Evolutionary conservation across 2,888 invertebrate species (phyloP), one percentile per base, ranked within the genome.

Genomic region (Hydroisotoma schaefferi): DNA sequence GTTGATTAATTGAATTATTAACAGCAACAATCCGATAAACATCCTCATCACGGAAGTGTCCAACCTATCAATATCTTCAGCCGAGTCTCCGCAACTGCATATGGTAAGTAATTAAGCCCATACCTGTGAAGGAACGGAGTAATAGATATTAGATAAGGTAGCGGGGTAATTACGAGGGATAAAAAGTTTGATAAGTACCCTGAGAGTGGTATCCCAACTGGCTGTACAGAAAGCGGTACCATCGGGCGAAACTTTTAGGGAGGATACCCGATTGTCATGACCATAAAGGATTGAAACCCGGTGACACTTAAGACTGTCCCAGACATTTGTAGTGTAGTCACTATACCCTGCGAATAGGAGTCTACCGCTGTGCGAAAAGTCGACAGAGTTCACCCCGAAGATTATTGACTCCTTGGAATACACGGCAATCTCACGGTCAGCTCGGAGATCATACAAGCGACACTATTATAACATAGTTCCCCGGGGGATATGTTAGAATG

Each of bases 331-430:
- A 33, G 95, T 97, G 79, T 98, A 95, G 80, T 99, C 99, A 77
- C 94, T 93, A 81, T 99, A 98, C 60, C 97, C 99, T 73, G 97
- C 95, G 81, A 99, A 98, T 73, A 99, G 80, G 68, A 99, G 81
- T 20, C 99, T 88, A 83, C 89, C 93, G 78, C 94, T 94, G 47
- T 94, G 86, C 63, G 95, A 95, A 78, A 99, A 93, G 79, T 99
- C 99, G 43, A 99, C 95, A 0, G 94, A 91, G 79, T 95, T 98
- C 10, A 94, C 92, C 15, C 95, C 97, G 81, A 99, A 99, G 75
- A 99, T 88, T 71, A 98, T 90, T 78, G 94, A 94, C 76, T 97
- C 95, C 80, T 95, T 97, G 72, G 87, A 86, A 80, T 97, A 99
- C 70, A 91, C 85, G 59, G 94, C 94, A 56, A 99, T 89, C 82